Evolutionary conservation across 1,140 invertebrate species (phyloP).

Genomic region (Euwallacea similis): DNA sequence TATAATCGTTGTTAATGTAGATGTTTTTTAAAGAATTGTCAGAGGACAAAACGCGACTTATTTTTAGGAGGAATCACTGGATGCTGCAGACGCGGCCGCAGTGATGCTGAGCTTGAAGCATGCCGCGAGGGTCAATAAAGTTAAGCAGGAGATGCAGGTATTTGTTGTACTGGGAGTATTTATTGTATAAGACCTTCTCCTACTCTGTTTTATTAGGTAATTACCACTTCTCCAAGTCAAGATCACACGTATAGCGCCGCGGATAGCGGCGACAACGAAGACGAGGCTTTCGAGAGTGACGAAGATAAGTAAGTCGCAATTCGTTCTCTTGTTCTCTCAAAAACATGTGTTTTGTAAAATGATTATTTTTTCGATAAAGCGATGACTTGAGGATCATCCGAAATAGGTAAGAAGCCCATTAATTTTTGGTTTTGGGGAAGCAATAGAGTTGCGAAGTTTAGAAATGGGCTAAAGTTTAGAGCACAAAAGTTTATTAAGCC

Average conservation of each 20-base stretch:
- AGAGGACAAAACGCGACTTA: neutral
- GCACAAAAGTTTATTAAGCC: too few species aligned
- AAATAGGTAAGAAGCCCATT: slow-evolving; percentile 16
- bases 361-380: slow-evolving; percentile 9
- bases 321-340: neutral
- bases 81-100: slow-evolving; percentile 78
- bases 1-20: neutral
- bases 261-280: slow-evolving; percentile 49
- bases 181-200: neutral
- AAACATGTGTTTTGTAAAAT: neutral
- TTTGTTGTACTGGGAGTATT: neutral
- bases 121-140: slow-evolving; percentile 57
- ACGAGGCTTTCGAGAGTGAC: slow-evolving; percentile 59
- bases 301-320: slow-evolving; percentile 55
- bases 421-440: too few species aligned
- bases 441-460: too few species aligned
- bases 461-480: too few species aligned
- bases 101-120: slow-evolving; percentile 82
- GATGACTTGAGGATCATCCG: slow-evolving; percentile 32
- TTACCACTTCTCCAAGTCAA: slow-evolving; percentile 73
- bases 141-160: slow-evolving; percentile 52
- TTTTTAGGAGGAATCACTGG: slow-evolving; percentile 58
- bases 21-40: neutral
- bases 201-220: slow-evolving; percentile 55
- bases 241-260: slow-evolving; percentile 76